Base-by-base conservation (phyloP, 2,888 invertebrate genomes). In the Oeneis ivallda region DNA sequence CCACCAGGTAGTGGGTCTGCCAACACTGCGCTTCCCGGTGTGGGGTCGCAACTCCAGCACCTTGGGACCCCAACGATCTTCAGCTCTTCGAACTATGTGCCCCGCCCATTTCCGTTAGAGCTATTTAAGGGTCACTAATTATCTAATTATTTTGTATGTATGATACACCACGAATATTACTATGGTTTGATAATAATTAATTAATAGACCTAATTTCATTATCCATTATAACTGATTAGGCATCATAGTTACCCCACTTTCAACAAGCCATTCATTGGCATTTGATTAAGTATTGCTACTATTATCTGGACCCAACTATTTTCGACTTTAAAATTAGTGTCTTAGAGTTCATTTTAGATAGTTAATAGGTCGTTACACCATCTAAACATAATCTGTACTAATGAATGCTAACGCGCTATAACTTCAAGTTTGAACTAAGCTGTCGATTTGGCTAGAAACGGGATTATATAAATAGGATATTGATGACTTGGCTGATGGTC, bases 361-460 rank as follows among this genome's bases (percentile, higher is more conserved):
- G 19, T 8, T 60, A 45, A 39, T 19, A 61, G 37, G 2, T 15
- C 47, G 37, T 39, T 56, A 49, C 58, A 68, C 66, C 65, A 65
- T 66, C 69, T 66, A 70, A 70, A 70, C 67, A 68, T 75, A 75
- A 75, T 72, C 75, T 72, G 70, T 59, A 66, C 74, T 75, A 74
- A 75, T 75, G 74, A 73, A 75, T 72, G 70, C 71, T 67, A 72
- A 72, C 72, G 71, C 62, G 71, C 71, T 71, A 74, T 75, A 74
- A 73, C 72, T 75, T 72, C 72, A 71, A 70, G 75, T 75, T 72
- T 73, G 71, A 70, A 70, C 74, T 72, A 72, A 74, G 71, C 73
- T 69, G 67, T 70, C 72, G 72, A 75, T 69, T 71, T 73, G 74
- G 81, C 77, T 79, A 75, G 76, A 78, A 66, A 68, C 65, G 26